Percentiles rank a stretch among this genome's conserved stretches.
These are phyloP conservation scores for Eulemur rubriventer DNA, from an alignment of 2,797 vertebrate genomes.

Conservation along the genomic window DNA sequence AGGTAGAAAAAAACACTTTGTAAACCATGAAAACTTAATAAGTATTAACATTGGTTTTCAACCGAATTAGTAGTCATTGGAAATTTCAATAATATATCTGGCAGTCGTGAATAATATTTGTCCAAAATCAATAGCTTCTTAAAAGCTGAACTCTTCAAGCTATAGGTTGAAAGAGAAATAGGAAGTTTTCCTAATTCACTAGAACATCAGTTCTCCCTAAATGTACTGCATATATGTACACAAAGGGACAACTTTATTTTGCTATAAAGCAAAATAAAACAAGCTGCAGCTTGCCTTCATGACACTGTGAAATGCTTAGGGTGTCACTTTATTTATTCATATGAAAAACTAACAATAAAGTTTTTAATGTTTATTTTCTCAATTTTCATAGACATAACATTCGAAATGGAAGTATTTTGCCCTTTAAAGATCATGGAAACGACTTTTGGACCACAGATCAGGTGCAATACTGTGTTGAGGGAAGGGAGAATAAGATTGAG, in stretches of 20 bases:
- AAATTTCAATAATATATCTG: not conserved
- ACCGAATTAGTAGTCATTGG: not conserved
- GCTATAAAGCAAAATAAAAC: conserved; percentile 28
- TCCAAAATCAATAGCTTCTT: not conserved
- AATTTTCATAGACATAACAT: not conserved
- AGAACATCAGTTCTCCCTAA: not conserved
- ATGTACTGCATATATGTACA: not conserved
- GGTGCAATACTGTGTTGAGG: not conserved
- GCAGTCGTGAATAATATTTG: conserved; percentile 20
- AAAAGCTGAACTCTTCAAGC: not conserved
- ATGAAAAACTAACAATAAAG: not conserved
- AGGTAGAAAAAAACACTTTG: not conserved
- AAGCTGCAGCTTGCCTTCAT: not conserved
- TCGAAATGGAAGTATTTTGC: not conserved
- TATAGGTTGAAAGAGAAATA: not conserved
- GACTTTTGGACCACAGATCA: not conserved
- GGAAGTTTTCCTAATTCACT: not conserved
- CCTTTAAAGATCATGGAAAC: not conserved
- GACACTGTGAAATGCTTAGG: not conserved
- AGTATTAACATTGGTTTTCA: not conserved
- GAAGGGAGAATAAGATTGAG: not conserved
- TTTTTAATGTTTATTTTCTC: not conserved
- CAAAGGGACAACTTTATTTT: not conserved
- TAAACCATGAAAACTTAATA: not conserved
- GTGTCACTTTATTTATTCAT: not conserved